Evolutionary conservation across 2,888 invertebrate species (phyloP).

Genomic region (Nephrotoma flavescens): DNA sequence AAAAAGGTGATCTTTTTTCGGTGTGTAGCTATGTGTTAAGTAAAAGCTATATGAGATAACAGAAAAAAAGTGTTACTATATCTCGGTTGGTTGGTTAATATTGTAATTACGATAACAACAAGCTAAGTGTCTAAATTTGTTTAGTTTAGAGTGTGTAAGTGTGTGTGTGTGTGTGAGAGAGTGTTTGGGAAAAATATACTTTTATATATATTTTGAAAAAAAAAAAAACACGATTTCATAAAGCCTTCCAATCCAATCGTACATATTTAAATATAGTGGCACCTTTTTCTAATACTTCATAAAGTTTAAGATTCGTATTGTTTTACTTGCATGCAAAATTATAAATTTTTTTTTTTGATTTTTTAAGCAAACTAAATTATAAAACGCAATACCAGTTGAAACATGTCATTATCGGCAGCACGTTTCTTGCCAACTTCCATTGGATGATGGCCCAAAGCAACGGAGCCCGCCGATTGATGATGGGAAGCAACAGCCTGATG

Average conservation of each 20-base stretch:
- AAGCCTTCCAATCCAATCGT: not conserved
- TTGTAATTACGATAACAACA: not conserved
- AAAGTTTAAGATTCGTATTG: not conserved
- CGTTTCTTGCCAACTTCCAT: conserved; percentile 93
- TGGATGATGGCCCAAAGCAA: conserved; percentile 35
- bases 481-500: conserved; percentile 39
- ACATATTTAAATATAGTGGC: not conserved
- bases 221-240: not conserved
- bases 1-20: not conserved
- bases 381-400: conserved; percentile 64
- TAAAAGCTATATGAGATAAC: not conserved
- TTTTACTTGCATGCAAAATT: not conserved
- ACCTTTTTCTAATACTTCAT: not conserved
- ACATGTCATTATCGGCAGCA: conserved; percentile 76
- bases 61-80: not conserved
- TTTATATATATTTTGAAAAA: not conserved
- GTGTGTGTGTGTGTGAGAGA: not conserved
- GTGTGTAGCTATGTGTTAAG: not conserved
- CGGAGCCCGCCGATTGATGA: conserved; percentile 42
- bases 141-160: not conserved
- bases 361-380: not conserved
- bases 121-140: not conserved
- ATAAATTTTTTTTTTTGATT: not conserved
- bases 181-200: not conserved
- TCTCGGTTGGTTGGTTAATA: not conserved